Conservation (phyloP, 1,140 invertebrate species). For the Glossosoma conforme region DNA sequence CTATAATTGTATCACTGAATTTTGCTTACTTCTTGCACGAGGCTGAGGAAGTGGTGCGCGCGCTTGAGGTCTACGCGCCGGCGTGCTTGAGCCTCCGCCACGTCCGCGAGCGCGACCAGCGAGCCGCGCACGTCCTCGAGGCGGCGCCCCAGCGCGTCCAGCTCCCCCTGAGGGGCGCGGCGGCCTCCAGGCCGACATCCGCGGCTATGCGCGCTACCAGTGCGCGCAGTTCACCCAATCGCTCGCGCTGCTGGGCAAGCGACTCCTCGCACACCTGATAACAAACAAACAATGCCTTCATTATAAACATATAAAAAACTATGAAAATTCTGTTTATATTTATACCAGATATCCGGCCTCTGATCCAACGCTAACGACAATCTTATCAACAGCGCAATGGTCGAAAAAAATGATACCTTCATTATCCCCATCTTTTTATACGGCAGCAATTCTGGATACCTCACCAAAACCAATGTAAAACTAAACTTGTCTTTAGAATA, state of each 20-base stretch:
- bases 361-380: too few relatives aligned
- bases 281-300: neutral
- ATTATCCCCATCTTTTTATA: too few relatives aligned
- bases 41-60: conserved; percentile 57
- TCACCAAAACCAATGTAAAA: too few relatives aligned
- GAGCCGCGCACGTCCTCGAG: conserved; percentile 70
- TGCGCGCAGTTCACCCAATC: conserved; percentile 64
- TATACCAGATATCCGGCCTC: too few relatives aligned
- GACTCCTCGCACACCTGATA: conserved; percentile 68
- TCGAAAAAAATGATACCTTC: too few relatives aligned
- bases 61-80: conserved; percentile 53
- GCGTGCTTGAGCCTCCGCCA: conserved; percentile 61
- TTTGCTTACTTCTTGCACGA: conserved; percentile 61
- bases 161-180: conserved; percentile 65
- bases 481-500: too few relatives aligned
- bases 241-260: conserved; percentile 62
- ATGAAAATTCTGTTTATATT: too few relatives aligned
- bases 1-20: too few relatives aligned
- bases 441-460: too few relatives aligned
- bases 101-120: conserved; percentile 65
- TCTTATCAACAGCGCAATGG: too few relatives aligned
- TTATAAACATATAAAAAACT: neutral
- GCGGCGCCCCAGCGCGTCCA: conserved; percentile 69
- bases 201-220: conserved; percentile 71
- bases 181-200: conserved; percentile 66